Evolutionary conservation across 1,140 invertebrate species (phyloP), one percentile per base, ranked within the genome.

Genomic region (Halesus radiatus): DNA sequence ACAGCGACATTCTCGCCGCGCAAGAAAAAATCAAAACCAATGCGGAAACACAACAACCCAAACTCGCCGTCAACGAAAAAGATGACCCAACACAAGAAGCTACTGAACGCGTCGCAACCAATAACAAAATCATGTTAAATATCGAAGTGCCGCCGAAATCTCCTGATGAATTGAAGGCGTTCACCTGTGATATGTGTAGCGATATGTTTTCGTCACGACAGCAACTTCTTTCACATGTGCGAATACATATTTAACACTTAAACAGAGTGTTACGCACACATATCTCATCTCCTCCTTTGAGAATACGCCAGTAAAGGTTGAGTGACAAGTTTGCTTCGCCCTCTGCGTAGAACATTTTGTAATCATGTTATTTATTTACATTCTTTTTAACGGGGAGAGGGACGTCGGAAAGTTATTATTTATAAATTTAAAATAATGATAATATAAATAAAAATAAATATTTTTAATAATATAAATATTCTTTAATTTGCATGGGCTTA

Each of bases 1-100:
- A 91, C 83, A 90, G 89, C 3, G 89, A 91, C 78, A 85, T 88
- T 50, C 87, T 90, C 85, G 88, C 89, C 29, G 87, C 88, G 0
- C 86, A 88, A 52, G 89, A 89, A 4, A 90, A 89, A 37, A 37
- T 37, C 52, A 56, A 54, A 78, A 78, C 3, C 64, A 52, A 50
- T 13, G 32, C 23, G 8, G 20, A 13, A 23, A 20, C 32, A 13
- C 37, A 20, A 45, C 62, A 32, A 79, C 7, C 32, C 4, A 37
- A 79, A 58, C 68, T 79, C 22, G 50, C 50, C 6, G 29, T 79
- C 29, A 79, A 37, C 32, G 32, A 79, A 58, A 79, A 58, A 58
- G 77, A 79, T 62, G 18, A 72, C 23, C 32, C 10, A 18, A 15
- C n/a, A 79, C 77, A 26, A 53, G 22, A 54, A 66, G n/a, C 18